Base-by-base conservation (phyloP, 2,888 invertebrate genomes). In the Scaptomyza cyrtandrae region DNA sequence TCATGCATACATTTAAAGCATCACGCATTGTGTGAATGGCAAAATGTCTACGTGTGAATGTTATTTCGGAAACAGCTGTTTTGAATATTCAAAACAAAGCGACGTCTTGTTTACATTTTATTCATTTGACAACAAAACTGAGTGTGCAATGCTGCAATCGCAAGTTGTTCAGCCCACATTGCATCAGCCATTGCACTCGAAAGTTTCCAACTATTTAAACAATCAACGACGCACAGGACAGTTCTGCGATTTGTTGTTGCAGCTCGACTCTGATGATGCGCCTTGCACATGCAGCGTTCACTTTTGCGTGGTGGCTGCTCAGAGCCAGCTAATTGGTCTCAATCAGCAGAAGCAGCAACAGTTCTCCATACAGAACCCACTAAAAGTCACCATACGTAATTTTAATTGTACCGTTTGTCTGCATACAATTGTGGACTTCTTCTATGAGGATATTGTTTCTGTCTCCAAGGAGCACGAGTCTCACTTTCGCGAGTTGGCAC, bases 341-440 rank as follows among this genome's bases (percentile, higher is more conserved):
- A 87, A 75, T 16, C 77, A 89, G 16, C 89, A 90, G 45, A 91
- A 91, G 33, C 88, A 89, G 0, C 88, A 89, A 27, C 90, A 90
- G 53, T 91, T 91, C 65, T 92, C 92, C 2, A 92, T 92, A 65
- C 89, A 91, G 35, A 92, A 91, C 78, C 91, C 92, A 0, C 67
- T 92, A 3, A 90, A 87, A 59, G 88, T 92, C 10, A 90, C 86
- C 27, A 91, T 92, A 19, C 87, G 81, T 4, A 89, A 92, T 56
- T 92, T 91, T 24, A 82, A 75, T 3, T 91, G 92, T 59, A 78
- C 72, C 1, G 85, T 89, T 16, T 91, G 91, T 46, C 63, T 91
- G 33, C 87, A 90, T 14, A 90, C 90, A 6, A 90, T 91, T 33
- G 82, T 91, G 7, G 92, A 91, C 16, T 91, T 91, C 56, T 91